Percentiles rank a stretch among this genome's conserved stretches.
Conservation (phyloP, 2,797 vertebrate species). For the Platyrinchus mystaceus region DNA sequence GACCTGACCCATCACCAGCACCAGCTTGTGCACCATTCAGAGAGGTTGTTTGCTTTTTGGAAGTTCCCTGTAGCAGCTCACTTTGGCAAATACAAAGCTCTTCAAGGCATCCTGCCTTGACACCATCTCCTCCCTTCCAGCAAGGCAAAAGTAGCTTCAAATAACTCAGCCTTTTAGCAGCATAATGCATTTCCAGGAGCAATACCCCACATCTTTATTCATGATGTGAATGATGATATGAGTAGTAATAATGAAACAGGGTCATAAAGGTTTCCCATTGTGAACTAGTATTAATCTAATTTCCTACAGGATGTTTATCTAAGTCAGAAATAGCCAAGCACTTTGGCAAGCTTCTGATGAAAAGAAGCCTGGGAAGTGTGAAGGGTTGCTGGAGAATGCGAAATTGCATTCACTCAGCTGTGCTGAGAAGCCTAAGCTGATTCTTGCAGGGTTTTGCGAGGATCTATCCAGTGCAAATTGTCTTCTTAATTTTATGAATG, state of each 20-base stretch:
- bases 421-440: neutral
- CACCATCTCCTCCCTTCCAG: neutral
- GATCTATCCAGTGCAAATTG: neutral
- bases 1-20: neutral
- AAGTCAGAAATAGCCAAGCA: constrained; percentile 30
- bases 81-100: neutral
- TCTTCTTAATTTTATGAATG: neutral
- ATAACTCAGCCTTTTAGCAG: neutral
- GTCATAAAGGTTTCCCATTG: neutral
- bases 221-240: neutral
- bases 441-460: neutral
- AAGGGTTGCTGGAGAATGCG: neutral
- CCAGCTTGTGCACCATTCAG: neutral
- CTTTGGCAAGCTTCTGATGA: constrained; percentile 20
- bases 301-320: constrained; percentile 43
- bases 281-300: constrained; percentile 45
- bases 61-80: neutral
- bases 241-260: constrained; percentile 23
- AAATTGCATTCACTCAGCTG: constrained; percentile 7
- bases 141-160: neutral
- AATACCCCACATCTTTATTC: constrained; percentile 9
- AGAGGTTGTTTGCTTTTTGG: neutral
- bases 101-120: neutral
- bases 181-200: neutral
- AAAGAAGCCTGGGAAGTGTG: neutral